These are phyloP conservation scores for Drosophila serrata DNA, from an alignment of 1,140 invertebrate genomes.

Conservation along the genomic window DNA sequence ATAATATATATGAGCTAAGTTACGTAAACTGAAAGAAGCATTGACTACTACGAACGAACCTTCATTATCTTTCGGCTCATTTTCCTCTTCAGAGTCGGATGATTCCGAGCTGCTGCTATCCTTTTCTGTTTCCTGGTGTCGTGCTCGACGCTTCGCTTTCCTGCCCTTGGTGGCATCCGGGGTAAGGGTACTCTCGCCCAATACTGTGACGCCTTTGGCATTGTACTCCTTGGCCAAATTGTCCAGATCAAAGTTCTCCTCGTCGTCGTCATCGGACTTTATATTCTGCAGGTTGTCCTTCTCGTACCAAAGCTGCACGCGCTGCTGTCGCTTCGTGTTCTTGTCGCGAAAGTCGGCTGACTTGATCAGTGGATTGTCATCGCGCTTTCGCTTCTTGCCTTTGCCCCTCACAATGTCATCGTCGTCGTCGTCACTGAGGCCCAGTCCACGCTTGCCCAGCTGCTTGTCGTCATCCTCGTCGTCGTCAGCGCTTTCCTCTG, in stretches of 20 bases:
- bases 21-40: background rate
- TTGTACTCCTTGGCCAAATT: slow-evolving; percentile 91
- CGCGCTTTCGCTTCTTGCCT: slow-evolving; percentile 83
- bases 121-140: slow-evolving; percentile 59
- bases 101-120: slow-evolving; percentile 84
- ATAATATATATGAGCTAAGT: background rate
- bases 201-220: slow-evolving; percentile 88
- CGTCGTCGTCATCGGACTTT: slow-evolving; percentile 93
- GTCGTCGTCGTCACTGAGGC: slow-evolving; percentile 84
- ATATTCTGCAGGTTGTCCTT: slow-evolving; percentile 95
- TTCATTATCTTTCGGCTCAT: slow-evolving; percentile 31
- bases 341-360: slow-evolving; percentile 92
- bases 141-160: slow-evolving; percentile 77
- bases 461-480: slow-evolving; percentile 55
- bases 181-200: slow-evolving; percentile 58
- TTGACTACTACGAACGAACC: slow-evolving; percentile 35
- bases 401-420: slow-evolving; percentile 85
- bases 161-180: slow-evolving; percentile 55
- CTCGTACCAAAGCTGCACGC: slow-evolving; percentile 95
- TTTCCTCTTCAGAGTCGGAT: slow-evolving; percentile 66
- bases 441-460: slow-evolving; percentile 88
- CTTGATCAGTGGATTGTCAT: slow-evolving; percentile 92
- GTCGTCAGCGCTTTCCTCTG: slow-evolving; percentile 73
- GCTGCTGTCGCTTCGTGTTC: slow-evolving; percentile 89
- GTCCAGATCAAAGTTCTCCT: slow-evolving; percentile 95